Evolutionary conservation across 2,888 invertebrate genomes (phyloP).

Genomic region (Osmoderma eremita): DNA sequence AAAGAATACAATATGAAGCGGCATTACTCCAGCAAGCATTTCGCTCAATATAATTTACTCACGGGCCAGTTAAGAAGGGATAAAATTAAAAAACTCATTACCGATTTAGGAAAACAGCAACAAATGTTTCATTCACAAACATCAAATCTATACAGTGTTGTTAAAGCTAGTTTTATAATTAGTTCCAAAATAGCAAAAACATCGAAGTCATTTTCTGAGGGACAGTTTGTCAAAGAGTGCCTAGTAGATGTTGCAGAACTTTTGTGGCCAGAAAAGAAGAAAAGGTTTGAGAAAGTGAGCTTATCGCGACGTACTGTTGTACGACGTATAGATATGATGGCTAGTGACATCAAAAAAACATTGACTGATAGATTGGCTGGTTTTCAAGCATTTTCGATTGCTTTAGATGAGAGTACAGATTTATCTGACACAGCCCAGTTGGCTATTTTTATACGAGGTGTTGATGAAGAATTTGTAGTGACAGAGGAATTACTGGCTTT

Average conservation of each 20-base stretch:
- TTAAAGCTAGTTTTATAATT: background rate
- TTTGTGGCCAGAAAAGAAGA: no score
- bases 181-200: background rate
- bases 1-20: background rate
- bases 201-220: background rate
- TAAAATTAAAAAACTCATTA: background rate
- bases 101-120: background rate
- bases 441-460: no score
- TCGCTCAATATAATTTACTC: background rate
- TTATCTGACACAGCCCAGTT: no score
- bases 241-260: no score
- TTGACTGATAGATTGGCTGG: no score
- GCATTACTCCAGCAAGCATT: background rate
- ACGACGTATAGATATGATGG: background rate
- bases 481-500: no score
- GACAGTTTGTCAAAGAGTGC: background rate
- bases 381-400: no score
- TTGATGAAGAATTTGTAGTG: no score
- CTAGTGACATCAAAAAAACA: no score
- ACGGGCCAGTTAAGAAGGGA: background rate
- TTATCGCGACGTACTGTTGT: background rate
- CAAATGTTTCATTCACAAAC: background rate
- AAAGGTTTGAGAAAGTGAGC: no score
- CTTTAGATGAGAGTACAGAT: no score
- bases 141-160: no score